A percentile compares a stretch with the other conserved stretches of the same genome.
phyloP scores from a whole-genome alignment of 64 coral and sea anemone species.

The Porites lutea region DNA sequence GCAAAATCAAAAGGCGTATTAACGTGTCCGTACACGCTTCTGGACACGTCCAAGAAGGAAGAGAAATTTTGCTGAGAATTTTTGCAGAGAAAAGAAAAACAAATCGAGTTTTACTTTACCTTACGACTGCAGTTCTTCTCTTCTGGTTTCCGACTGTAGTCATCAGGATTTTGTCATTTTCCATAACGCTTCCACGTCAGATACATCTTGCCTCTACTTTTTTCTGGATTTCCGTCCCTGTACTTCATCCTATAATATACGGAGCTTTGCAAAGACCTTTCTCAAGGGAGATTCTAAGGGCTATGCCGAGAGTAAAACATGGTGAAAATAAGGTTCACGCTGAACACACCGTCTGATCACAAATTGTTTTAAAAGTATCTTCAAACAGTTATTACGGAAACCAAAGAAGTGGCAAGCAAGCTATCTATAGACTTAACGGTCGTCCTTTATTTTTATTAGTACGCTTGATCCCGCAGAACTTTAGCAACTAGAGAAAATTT shows the following conservation, averaged over 20 bases:
- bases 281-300: not conserved
- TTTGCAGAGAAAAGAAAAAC: not conserved
- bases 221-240: conserved; percentile 9
- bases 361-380: not conserved
- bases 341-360: not conserved
- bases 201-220: conserved; percentile 21
- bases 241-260: not conserved
- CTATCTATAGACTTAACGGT: too few relatives aligned
- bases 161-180: not conserved
- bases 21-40: not conserved
- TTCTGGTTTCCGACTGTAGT: conserved; percentile 25
- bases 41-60: not conserved
- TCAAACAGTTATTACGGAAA: too few relatives aligned
- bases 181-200: not conserved
- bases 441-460: too few relatives aligned
- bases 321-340: conserved; percentile 17
- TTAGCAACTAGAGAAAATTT: too few relatives aligned
- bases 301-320: not conserved
- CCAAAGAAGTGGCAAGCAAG: too few relatives aligned
- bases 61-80: not conserved
- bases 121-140: not conserved
- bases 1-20: not conserved
- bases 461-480: too few relatives aligned
- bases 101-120: conserved; percentile 1
- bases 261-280: not conserved